Conservation (phyloP, 2,888 invertebrate species). For the Spisula subtruncata region DNA sequence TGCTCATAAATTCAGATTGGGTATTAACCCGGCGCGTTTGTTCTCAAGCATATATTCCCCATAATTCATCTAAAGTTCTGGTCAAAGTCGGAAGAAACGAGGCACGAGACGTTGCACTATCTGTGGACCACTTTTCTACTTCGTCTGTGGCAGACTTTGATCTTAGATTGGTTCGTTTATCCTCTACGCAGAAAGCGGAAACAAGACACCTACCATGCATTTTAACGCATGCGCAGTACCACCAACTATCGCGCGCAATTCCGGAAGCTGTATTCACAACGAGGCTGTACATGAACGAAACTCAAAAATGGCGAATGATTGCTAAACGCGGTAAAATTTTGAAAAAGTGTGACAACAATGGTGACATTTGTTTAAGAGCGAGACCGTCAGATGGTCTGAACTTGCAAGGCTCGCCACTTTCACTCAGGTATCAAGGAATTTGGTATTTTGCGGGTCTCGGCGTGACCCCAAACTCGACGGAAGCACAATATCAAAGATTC, state of each 20-base stretch:
- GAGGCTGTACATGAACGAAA: constrained; percentile 39
- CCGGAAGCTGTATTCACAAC: constrained; percentile 63
- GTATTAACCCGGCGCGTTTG: constrained; percentile 66
- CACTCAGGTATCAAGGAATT: constrained; percentile 70
- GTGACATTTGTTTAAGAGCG: constrained; percentile 69
- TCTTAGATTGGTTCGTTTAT: constrained; percentile 66
- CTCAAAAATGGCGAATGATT: constrained; percentile 47
- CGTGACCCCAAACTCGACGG: constrained; percentile 39
- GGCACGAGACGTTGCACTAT: constrained; percentile 55
- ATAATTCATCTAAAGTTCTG: constrained; percentile 50
- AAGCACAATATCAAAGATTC: constrained; percentile 58
- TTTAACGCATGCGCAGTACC: constrained; percentile 72
- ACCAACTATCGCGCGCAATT: constrained; percentile 61
- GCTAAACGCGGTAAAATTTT: constrained; percentile 67
- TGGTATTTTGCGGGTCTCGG: constrained; percentile 75
- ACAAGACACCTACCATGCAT: constrained; percentile 65
- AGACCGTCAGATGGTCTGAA: constrained; percentile 56
- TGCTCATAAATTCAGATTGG: constrained; percentile 71
- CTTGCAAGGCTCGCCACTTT: constrained; percentile 73
- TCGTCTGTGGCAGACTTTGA: constrained; percentile 58
- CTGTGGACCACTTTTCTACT: constrained; percentile 47
- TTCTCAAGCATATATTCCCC: constrained; percentile 44
- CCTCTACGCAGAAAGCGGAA: constrained; percentile 31
- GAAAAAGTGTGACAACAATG: constrained; percentile 55
- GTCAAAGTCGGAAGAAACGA: constrained; percentile 71